Evolutionary conservation across 2,888 invertebrate genomes (phyloP).

Genomic region (Orthosia incerta): DNA sequence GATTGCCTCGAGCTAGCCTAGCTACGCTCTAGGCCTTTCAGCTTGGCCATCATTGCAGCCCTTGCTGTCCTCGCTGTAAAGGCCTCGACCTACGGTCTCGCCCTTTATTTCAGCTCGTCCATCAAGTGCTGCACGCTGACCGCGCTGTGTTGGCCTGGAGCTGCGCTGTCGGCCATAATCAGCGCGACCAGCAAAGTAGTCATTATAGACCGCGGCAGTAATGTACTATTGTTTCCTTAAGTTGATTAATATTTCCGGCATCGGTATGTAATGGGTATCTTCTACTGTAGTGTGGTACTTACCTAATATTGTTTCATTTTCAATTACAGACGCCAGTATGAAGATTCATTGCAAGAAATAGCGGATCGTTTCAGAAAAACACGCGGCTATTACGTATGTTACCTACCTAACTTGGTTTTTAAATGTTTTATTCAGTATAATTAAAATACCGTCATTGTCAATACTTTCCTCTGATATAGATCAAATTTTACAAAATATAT

Average conservation of each 20-base stretch:
- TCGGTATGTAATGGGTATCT: background rate
- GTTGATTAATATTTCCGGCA: background rate
- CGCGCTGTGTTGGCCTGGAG: too few relatives aligned
- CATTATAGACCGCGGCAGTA: too few relatives aligned
- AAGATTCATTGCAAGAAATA: slow-evolving; percentile 77
- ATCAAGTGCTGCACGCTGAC: too few relatives aligned
- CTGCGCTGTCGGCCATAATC: too few relatives aligned
- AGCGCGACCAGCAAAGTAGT: too few relatives aligned
- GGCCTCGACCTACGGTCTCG: too few relatives aligned
- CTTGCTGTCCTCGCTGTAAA: too few relatives aligned
- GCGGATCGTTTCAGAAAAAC: slow-evolving; percentile 79
- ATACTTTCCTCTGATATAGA: background rate
- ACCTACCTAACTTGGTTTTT: background rate
- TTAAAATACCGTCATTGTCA: background rate
- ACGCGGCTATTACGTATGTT: slow-evolving; percentile 78
- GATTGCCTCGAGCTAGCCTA: too few relatives aligned
- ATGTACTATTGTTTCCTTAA: background rate
- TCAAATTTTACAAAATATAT: background rate
- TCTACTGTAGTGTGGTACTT: background rate
- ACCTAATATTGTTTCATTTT: slow-evolving; percentile 8
- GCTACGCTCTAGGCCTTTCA: too few relatives aligned
- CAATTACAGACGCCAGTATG: slow-evolving; percentile 78
- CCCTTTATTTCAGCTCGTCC: too few relatives aligned
- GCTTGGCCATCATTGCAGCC: too few relatives aligned
- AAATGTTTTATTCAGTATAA: background rate